Evolutionary conservation across 2,113 vertebrate species (phyloP), one percentile per base, ranked within the genome.

Genomic region (Clarias magur): DNA sequence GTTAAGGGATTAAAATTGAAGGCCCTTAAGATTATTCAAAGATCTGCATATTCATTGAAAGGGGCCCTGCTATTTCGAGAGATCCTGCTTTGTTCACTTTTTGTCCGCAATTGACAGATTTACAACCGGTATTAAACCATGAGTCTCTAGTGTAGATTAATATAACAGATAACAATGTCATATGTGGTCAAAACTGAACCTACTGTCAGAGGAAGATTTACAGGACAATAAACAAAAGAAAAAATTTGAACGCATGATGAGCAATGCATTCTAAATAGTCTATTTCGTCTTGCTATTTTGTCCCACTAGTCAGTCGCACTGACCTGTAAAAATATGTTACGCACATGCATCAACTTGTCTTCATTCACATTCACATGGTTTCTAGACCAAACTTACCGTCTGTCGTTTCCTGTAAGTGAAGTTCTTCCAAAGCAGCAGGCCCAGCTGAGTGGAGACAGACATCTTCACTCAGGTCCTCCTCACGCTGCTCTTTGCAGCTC

Each of bases 351-450:
- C 42, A 63, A 30, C 21, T 34, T 19, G 27, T 42, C 21, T 16
- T 2, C 23, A 13, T n/a, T 11, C 38, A 79, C 65, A 81, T 21
- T 12, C 12, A 42, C 2, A 54, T n/a, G 73, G 11, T 21, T 62
- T 15, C 2, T 7, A 38, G 27, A 34, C 34, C 6, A 84, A 75
- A 13, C 96, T 97, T 93, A 98, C 97, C 65, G 96, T 98, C 91
- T 99, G 98, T 87, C 98, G 91, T 88, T 96, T 96, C 93, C 98
- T 94, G 92, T 96, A 98, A 5, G 97, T 98, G 89, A 99, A 96
- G 91, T 99, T 99, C 94, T 99, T 99, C 98, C 98, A 99, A 0
- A 99, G 95, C 92, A 99, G 92, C 94, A 99, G 93, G 48, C 96
- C 95, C 92, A 99, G 90, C 95, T 99, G 98, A 0, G 97, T 95